Evolutionary conservation across 2,113 vertebrate species (phyloP), one percentile per base, ranked within the genome.

Genomic region (Polypterus senegalus): DNA sequence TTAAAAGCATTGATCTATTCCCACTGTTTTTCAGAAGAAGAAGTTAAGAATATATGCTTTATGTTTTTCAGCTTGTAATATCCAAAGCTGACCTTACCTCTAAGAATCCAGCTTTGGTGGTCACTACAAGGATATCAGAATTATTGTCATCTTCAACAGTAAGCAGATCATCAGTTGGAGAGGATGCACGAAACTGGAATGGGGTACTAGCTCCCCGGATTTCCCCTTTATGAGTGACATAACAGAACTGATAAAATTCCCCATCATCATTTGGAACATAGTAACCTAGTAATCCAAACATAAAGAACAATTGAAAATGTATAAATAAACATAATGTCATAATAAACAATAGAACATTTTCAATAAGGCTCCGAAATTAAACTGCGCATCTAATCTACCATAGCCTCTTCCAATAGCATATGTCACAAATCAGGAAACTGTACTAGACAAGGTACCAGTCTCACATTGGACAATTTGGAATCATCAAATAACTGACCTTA

Each of bases 221-320:
- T 81, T 99, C 96, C 68, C 96, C 95, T 82, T 96, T 97, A 71
- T 97, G 83, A 59, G 94, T 97, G 68, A 99, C 95, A 0, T 98
- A 99, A 73, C 96, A 99, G 76, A 99, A 98, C 82, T 99, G 96
- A 75, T 99, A 99, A 86, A 99, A 99, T 71, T 99, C 96, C 4
- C 92, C 90, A 48, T 98, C 96, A 47, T 99, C 94, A 63, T 93
- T 97, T 72, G 96, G 95, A 61, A 98, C 89, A 49, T 98, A 98
- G 71, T 98, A 98, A 11, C 93, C 96, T 98, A 73, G 3, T 56
- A 48, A 66, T 27, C 27, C 49, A 65, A 52, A 7, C 3, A 52
- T 52, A 76, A 68, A 72, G 74, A 64, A 64, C 66, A 53, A 48
- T 63, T 67, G 49, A 49, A 8, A 67, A 61, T 49, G 6, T n/a